Evolutionary conservation across 2,797 vertebrate species (phyloP).

Genomic region (Echiichthys vipera): DNA sequence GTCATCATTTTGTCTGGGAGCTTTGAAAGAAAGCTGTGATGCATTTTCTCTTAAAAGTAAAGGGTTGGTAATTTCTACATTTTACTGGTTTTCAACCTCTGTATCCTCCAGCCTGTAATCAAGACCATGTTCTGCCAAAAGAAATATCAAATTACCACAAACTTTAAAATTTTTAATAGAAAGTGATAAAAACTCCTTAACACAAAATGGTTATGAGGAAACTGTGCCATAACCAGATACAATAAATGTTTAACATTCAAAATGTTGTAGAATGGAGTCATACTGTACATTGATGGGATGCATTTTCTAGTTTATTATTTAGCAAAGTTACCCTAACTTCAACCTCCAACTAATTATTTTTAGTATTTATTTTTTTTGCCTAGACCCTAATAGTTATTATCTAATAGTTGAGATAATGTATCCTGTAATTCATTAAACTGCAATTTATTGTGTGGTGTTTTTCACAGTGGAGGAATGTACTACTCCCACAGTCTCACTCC

Average conservation of each 20-base stretch:
- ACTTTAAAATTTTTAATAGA: slow-evolving; percentile 7
- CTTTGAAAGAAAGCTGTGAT: neutral
- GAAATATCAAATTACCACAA: neutral
- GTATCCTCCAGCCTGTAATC: neutral
- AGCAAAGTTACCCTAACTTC: neutral
- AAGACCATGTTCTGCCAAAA: neutral
- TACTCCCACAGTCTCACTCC: neutral
- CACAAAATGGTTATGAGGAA: neutral
- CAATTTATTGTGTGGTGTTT: neutral
- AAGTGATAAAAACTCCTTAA: neutral
- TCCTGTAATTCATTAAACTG: neutral
- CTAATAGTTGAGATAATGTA: neutral
- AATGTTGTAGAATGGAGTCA: neutral
- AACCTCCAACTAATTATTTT: neutral
- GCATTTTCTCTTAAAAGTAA: neutral
- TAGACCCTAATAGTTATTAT: no score
- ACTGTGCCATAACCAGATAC: neutral
- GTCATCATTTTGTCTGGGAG: neutral
- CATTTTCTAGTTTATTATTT: neutral
- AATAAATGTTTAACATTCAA: neutral
- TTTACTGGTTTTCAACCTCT: neutral
- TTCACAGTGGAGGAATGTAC: slow-evolving; percentile 1
- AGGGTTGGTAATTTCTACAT: neutral
- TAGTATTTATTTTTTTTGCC: neutral
- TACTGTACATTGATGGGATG: neutral